Evolutionary conservation across 2,113 vertebrate species (phyloP).

Genomic region (Alouatta palliata): DNA sequence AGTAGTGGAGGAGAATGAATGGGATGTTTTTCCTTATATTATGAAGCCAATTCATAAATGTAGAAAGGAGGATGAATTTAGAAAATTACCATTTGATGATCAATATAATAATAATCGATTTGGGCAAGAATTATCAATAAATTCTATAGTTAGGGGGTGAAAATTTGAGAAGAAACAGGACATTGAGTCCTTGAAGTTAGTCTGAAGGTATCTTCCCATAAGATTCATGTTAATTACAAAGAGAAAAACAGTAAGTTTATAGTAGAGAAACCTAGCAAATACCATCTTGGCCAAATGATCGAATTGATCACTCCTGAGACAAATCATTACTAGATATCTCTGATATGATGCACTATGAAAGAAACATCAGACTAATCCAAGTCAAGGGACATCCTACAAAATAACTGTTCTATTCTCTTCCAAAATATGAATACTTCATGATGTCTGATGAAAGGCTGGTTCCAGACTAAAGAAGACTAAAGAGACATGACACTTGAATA

Average conservation of each 20-base stretch:
- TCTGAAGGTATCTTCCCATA: neutral
- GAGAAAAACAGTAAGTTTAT: neutral
- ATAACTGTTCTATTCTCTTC: neutral
- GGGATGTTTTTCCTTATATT: neutral
- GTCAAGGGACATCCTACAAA: neutral
- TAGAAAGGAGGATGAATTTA: neutral
- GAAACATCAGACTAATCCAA: neutral
- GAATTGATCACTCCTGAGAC: neutral
- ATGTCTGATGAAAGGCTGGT: neutral
- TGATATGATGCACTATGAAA: neutral
- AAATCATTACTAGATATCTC: neutral
- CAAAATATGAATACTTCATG: neutral
- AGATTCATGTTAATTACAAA: slow-evolving; percentile 29
- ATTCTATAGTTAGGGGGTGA: neutral
- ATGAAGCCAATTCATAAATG: neutral
- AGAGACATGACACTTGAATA: neutral
- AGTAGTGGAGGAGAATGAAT: neutral
- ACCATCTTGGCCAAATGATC: neutral
- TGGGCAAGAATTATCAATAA: neutral
- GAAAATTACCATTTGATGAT: slow-evolving; percentile 6
- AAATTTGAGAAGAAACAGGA: slow-evolving; percentile 21
- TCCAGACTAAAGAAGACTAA: neutral
- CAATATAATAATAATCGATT: neutral
- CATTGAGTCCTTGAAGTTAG: neutral
- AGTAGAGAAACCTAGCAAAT: neutral